Evolutionary conservation across 2,113 vertebrate genomes (phyloP), one percentile per base, ranked within the genome.

Genomic region (Vulpes vulpes): DNA sequence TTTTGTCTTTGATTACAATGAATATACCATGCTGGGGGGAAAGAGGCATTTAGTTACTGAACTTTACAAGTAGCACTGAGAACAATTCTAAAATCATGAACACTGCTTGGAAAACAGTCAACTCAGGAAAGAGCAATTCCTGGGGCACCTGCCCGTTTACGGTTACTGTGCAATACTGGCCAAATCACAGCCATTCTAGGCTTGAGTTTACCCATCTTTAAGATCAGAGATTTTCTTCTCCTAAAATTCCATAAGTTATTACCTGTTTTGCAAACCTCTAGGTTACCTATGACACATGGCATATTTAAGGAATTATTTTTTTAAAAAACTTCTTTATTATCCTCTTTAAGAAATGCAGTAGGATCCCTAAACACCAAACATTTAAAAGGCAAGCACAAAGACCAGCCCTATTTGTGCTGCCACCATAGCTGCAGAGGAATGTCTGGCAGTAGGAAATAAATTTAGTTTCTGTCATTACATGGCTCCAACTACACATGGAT

Each of bases 311-410:
- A 91, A 51, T 73, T 30, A 25, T 8, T 76, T 87, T 71, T 62
- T 15, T 7, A 43, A 43, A 71, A 96, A 87, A 62, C 51, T 1
- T 12, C 25, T 86, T 94, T 96, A 94, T 95, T 97, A n/a, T 22
- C 8, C 20, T 59, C 91, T 64, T 71, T 12, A 71, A 85, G 86
- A 92, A 92, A 64, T 27, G 17, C 65, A 93, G 20, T 32, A 65
- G 78, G 69, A 60, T 11, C 16, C 12, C 49, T 32, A 4, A 11
- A 55, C 7, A 64, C 17, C 38, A 8, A 49, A 32, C 1, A 15
- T 15, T 1, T 11, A 57, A 25, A 65, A 73, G 23, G 78, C 20
- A 23, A n/a, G 22, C 38, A 35, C 6, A 2, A 27, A 85, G 86
- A 25, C 32, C 0, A 0, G 53, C 62, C 62, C 17, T 32, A 22